Evolutionary conservation across 2,888 invertebrate species (phyloP).

Genomic region (Argynnis bischoffii): DNA sequence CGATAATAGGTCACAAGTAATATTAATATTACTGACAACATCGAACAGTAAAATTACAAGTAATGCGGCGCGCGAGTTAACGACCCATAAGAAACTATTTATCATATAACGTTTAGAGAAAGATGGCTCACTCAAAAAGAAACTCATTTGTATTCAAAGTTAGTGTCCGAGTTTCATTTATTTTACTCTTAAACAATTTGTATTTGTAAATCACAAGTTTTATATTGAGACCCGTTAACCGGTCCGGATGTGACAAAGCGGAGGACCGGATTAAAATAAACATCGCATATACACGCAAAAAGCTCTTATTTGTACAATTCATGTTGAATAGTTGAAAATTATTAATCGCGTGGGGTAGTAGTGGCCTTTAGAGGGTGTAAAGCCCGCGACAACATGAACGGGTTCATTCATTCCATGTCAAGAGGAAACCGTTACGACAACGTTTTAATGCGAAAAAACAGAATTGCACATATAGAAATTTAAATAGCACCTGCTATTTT

Average conservation of each 20-base stretch:
- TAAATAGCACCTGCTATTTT: slow-evolving; percentile 59
- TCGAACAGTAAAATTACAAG: slow-evolving; percentile 73
- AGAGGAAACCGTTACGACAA: slow-evolving; percentile 58
- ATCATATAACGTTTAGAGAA: slow-evolving; percentile 67
- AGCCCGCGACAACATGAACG: slow-evolving; percentile 52
- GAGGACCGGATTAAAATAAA: slow-evolving; percentile 58
- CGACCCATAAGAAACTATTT: slow-evolving; percentile 72
- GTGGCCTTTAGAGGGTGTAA: slow-evolving; percentile 44
- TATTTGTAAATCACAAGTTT: slow-evolving; percentile 72
- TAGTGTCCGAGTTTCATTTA: slow-evolving; percentile 63
- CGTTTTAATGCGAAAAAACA: slow-evolving; percentile 59
- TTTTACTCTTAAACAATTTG: slow-evolving; percentile 71
- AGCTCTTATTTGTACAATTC: slow-evolving; percentile 23
- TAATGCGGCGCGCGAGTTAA: slow-evolving; percentile 68
- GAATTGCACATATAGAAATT: slow-evolving; percentile 33
- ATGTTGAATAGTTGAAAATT: slow-evolving; percentile 31
- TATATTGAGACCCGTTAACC: slow-evolving; percentile 57
- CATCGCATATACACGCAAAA: slow-evolving; percentile 51
- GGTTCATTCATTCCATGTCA: slow-evolving; percentile 56
- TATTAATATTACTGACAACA: slow-evolving; percentile 79
- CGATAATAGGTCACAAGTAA: slow-evolving; percentile 73
- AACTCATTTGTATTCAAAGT: slow-evolving; percentile 74
- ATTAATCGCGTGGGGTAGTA: slow-evolving; percentile 25
- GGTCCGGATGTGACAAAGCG: slow-evolving; percentile 63
- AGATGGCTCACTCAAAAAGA: slow-evolving; percentile 74